Evolutionary conservation across 2,888 invertebrate species (phyloP), one percentile per base, ranked within the genome.

Genomic region (Onchidella celtica): DNA sequence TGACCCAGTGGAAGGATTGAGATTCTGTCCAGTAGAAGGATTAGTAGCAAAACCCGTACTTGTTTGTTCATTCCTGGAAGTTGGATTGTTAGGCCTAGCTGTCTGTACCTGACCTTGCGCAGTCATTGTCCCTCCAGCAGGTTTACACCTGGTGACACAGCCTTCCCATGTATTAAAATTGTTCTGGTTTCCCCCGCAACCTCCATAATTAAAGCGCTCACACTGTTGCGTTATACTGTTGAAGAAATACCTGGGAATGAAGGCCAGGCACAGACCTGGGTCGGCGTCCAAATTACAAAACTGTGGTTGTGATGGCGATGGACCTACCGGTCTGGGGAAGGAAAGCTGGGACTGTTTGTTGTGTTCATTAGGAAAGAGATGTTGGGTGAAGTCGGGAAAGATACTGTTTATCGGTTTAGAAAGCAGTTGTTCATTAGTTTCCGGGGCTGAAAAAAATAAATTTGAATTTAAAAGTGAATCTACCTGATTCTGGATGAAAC

Each of bases 111-210:
- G 6, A 6, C n/a, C n/a, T n/a, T 61, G 61, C 6, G 4, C 4
- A 61, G 6, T n/a, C 21, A 61, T 17, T 11, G 6, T 11, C 17
- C 17, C 47, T 6, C 17, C 47, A 47, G 17, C 32, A 9, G 17
- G 14, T n/a, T 47, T 27, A 55, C 72, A 72, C 27, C 11, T 27
- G 21, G n/a, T 24, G 24, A 9, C 27, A 55, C 72, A 72, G 24
- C n/a, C 72, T 11, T 27, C 29, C 29, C n/a, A 29, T 2, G 72
- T 36, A 17, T n/a, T 9, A 36, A 72, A 72, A 55, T 75, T 75
- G 65, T 75, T 75, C 21, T 75, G 14, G n/a, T 75, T 75, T 17
- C 34, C 38, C 1, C 40, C 34, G 29, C 75, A 75, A 17, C 75
- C 75, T n/a, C 75, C 65, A 34, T 63, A 75, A 11, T 36, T 1